Base-by-base conservation (phyloP, 2,797 vertebrate species). In the Mus spretus region DNA sequence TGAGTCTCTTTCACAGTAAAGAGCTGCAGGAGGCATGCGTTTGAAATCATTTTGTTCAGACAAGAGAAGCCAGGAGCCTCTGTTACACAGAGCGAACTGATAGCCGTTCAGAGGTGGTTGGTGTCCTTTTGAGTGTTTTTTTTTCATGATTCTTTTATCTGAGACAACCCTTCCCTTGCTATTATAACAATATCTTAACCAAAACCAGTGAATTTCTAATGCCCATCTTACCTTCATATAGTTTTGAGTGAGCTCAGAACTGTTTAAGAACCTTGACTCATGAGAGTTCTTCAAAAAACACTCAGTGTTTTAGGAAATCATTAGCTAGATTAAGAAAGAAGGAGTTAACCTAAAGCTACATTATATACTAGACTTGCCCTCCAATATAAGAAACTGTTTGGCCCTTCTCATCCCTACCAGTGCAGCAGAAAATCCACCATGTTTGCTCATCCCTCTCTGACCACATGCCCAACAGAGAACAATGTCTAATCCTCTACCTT, bases 41-140 rank as follows among this genome's bases (percentile, higher is more conserved):
- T 61, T 88, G 86, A 96, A 96, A 94, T 72, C 0, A 70, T 93
- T 93, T 95, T 26, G 19, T 91, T 24, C 86, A 81, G 47, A 87
- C 0, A 86, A 79, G 11, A 91, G 57, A 96, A 91, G 37, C 13
- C 57, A 78, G 53, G 31, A 63, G 4, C 3, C 57, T 86, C 26
- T 34, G 28, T 92, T 31, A 78, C 0, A 0, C 63, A 65, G 14
- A 89, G 14, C 26, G n/a, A 77, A 74, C 3, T 3, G 28, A 78
- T 83, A 61, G 55, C 44, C 1, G 0, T 50, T 70, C 40, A 40
- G 40, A 87, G 19, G 22, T 63, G 34, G 89, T 34, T 87, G 14
- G 14, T 24, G 5, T 53, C 65, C 6, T 63, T 65, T 57, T 7
- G 17, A 82, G 61, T 34, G 34, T 55, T 83, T 90, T 28, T 2